A percentile compares a stretch with the other conserved stretches of the same genome.
These are phyloP conservation scores for Pseudonaja textilis DNA, from an alignment of 2,113 vertebrate genomes.

Conservation along the genomic window DNA sequence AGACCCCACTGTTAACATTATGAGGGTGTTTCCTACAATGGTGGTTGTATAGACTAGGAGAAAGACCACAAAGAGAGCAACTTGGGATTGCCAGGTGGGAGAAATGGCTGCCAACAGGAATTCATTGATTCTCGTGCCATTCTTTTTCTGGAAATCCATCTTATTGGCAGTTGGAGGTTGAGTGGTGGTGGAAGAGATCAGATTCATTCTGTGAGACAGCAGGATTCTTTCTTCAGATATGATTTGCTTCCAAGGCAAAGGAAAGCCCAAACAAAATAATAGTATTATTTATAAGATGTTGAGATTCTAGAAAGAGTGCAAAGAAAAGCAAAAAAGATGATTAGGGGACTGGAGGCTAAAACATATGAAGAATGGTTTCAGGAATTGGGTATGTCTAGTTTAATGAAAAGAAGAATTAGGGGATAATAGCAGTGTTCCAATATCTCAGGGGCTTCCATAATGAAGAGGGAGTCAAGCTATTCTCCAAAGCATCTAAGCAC, in stretches of 20 bases:
- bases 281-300: not conserved
- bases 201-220: not conserved
- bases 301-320: not conserved
- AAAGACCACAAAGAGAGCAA: not conserved
- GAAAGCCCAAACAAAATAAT: not conserved
- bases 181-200: not conserved
- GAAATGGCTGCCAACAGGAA: not conserved
- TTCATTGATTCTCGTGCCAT: not conserved
- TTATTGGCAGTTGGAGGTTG: not conserved
- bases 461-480: not conserved
- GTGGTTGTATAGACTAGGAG: not conserved
- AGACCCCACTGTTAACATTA: not conserved
- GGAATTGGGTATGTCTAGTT: not conserved
- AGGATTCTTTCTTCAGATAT: not conserved
- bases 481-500: not conserved
- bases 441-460: not conserved
- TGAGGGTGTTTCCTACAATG: not conserved
- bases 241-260: not conserved
- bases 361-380: not conserved
- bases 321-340: not conserved
- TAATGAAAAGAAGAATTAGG: not conserved
- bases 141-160: not conserved
- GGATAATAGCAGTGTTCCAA: no score
- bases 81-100: not conserved
- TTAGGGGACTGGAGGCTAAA: not conserved